A percentile compares a stretch with the other conserved stretches of the same genome.
These are phyloP conservation scores for Oenanthe oenanthe DNA, from an alignment of 2,113 vertebrate genomes.

Conservation along the genomic window DNA sequence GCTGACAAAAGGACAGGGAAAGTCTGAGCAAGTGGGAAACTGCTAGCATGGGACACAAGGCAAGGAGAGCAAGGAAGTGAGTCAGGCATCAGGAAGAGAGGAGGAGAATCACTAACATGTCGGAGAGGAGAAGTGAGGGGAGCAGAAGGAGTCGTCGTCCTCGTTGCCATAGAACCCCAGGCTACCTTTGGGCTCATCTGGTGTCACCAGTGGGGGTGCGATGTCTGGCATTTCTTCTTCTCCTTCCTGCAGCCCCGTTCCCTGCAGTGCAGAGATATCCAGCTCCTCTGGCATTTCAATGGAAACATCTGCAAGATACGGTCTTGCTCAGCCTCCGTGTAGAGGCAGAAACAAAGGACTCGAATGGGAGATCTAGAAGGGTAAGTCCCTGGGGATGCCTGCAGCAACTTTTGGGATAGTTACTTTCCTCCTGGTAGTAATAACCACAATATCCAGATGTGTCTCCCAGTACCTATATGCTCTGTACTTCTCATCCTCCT, in stretches of 20 bases:
- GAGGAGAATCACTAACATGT: slow-evolving; percentile 98
- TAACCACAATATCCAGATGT: neutral
- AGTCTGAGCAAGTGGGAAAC: slow-evolving; percentile 45
- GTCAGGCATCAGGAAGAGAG: slow-evolving; percentile 73
- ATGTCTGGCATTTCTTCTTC: slow-evolving; percentile 98
- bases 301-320: slow-evolving; percentile 86
- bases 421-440: neutral
- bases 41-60: slow-evolving; percentile 37
- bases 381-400: neutral
- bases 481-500: slow-evolving; percentile 30
- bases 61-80: slow-evolving; percentile 57
- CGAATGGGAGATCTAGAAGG: neutral
- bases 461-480: neutral
- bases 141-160: slow-evolving; percentile 99
- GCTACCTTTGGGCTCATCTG: slow-evolving; percentile 99
- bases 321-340: neutral
- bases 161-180: slow-evolving; percentile 99
- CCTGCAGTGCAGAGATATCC: slow-evolving; percentile 89
- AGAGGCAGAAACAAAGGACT: neutral
- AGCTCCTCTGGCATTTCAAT: slow-evolving; percentile 96
- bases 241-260: slow-evolving; percentile 90
- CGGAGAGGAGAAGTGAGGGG: slow-evolving; percentile 95
- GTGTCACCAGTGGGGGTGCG: slow-evolving; percentile 95
- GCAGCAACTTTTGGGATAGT: neutral
- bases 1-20: slow-evolving; percentile 33